A percentile compares a stretch with the other conserved stretches of the same genome.
Conservation (phyloP, 2,113 vertebrate genomes). For the Solea solea region DNA sequence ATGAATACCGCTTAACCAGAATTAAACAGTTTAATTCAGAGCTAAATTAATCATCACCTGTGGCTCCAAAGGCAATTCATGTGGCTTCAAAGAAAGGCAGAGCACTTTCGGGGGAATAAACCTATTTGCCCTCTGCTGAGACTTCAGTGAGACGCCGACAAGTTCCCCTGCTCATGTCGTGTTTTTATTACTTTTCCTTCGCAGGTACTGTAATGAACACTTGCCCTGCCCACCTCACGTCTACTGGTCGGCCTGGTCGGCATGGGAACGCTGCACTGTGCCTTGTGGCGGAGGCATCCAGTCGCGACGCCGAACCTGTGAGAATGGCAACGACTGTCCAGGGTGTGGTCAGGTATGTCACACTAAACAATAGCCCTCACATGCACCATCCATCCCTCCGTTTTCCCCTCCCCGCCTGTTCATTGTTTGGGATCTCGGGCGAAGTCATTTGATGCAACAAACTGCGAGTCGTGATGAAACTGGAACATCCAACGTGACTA, state of each 20-base stretch:
- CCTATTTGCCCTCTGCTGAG: neutral
- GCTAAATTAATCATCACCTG: neutral
- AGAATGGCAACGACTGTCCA: slow-evolving; percentile 94
- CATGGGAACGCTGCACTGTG: slow-evolving; percentile 94
- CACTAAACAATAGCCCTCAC: neutral
- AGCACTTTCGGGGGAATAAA: neutral
- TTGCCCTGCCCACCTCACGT: slow-evolving; percentile 92
- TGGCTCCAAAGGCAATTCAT: neutral
- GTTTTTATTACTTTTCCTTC: slow-evolving; percentile 28
- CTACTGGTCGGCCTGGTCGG: slow-evolving; percentile 97
- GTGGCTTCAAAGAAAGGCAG: too few species aligned
- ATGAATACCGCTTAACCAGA: neutral
- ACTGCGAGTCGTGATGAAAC: slow-evolving; percentile 53
- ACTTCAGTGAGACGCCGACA: too few species aligned
- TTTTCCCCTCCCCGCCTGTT: neutral
- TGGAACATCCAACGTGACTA: slow-evolving; percentile 50
- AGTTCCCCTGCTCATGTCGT: neutral
- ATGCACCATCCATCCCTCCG: neutral
- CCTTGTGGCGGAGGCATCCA: slow-evolving; percentile 96
- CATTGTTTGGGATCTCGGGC: slow-evolving; percentile 29
- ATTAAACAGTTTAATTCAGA: neutral
- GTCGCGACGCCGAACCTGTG: slow-evolving; percentile 90
- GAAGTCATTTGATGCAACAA: slow-evolving; percentile 32
- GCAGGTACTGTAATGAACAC: slow-evolving; percentile 97
- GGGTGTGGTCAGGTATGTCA: slow-evolving; percentile 89